Evolutionary conservation across 2,113 vertebrate genomes (phyloP).

Genomic region (Mesocricetus auratus): DNA sequence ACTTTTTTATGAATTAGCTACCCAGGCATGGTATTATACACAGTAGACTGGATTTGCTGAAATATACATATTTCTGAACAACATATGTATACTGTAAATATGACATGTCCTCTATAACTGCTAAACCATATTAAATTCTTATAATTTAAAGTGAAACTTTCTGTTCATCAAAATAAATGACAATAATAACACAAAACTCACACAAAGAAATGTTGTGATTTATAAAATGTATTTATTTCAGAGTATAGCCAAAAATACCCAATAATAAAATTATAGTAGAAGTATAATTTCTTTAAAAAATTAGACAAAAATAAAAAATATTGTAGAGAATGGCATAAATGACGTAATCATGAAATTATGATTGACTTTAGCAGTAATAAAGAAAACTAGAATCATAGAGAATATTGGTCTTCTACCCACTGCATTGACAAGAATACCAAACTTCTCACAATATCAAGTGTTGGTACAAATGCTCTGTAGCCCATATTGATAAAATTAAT

Average conservation of each 20-base stretch:
- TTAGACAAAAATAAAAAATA: neutral
- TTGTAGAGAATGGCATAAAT: neutral
- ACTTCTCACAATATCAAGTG: neutral
- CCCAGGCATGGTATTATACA: neutral
- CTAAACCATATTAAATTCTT: neutral
- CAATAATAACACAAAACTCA: neutral
- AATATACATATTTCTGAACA: neutral
- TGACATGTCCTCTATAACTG: neutral
- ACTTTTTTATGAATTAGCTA: neutral
- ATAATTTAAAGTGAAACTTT: neutral
- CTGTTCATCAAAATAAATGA: neutral
- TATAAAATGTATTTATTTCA: neutral
- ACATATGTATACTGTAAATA: neutral
- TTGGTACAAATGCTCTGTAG: neutral
- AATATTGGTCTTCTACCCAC: neutral
- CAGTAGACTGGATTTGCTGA: accelerated
- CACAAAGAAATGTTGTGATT: neutral
- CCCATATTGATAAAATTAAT: neutral
- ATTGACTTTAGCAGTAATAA: neutral
- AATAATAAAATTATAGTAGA: neutral
- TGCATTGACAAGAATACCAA: neutral
- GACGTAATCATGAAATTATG: neutral
- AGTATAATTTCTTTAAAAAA: neutral
- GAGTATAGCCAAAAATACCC: neutral
- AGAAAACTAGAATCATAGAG: neutral